phyloP scores from a whole-genome alignment of 2,888 invertebrate genomes.

The Epistrophe grossulariae region DNA sequence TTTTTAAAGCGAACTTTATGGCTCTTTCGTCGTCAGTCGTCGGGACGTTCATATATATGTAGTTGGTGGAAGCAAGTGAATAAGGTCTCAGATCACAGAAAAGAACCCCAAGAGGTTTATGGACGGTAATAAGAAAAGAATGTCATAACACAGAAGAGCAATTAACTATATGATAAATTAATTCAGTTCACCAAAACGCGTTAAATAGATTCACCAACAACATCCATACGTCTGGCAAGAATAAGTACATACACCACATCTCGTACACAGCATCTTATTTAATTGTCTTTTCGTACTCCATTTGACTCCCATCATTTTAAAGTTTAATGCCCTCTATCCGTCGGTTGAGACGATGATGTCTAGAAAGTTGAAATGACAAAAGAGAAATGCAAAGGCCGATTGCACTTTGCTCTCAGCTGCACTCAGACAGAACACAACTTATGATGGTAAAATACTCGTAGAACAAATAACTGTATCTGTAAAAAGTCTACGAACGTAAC shows the following conservation, averaged over 20 bases:
- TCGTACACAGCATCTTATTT: background rate
- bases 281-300: background rate
- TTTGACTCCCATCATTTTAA: constrained; percentile 10
- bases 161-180: constrained; percentile 80
- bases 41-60: background rate
- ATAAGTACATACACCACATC: background rate
- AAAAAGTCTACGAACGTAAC: constrained; percentile 27
- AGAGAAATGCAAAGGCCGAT: constrained; percentile 55
- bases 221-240: background rate
- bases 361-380: constrained; percentile 40
- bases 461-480: constrained; percentile 59
- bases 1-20: constrained; percentile 72
- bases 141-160: constrained; percentile 80
- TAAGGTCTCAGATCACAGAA: background rate
- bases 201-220: constrained; percentile 58
- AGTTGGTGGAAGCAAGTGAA: background rate
- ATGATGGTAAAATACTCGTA: constrained; percentile 8
- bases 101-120: constrained; percentile 72
- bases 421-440: constrained; percentile 14
- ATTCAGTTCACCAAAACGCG: constrained; percentile 66
- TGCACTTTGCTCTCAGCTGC: constrained; percentile 50
- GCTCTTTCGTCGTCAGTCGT: background rate
- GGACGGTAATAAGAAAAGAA: constrained; percentile 78
- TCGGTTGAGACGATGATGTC: background rate
- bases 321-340: constrained; percentile 45